These are phyloP conservation scores for Dexiosoma caninum DNA, from an alignment of 2,888 invertebrate genomes.

Conservation along the genomic window DNA sequence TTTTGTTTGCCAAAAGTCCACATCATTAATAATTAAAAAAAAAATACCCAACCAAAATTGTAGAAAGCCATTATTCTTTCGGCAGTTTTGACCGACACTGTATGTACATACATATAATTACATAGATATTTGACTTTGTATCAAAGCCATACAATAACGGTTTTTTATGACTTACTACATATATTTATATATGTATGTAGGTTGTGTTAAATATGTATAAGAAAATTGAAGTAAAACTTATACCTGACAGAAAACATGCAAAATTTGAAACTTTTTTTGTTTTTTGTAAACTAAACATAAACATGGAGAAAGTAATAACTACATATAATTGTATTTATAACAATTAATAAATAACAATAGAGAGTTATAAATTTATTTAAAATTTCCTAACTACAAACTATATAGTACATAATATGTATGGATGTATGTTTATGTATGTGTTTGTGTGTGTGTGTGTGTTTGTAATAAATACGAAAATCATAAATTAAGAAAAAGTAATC, in stretches of 20 bases:
- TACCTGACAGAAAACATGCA: background rate
- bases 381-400: constrained; percentile 54
- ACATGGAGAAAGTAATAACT: background rate
- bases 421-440: background rate
- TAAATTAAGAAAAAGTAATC: background rate
- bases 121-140: no score
- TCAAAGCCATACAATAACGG: no score
- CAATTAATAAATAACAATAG: constrained; percentile 35
- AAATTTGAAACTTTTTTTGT: background rate
- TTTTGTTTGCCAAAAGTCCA: no score
- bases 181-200: no score
- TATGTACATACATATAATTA: no score
- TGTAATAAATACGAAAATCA: constrained; percentile 6
- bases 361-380: constrained; percentile 24
- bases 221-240: background rate
- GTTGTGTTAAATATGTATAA: background rate
- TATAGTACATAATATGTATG: no score
- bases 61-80: no score
- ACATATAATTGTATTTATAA: constrained; percentile 40
- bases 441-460: background rate
- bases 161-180: no score
- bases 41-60: no score
- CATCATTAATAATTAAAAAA: no score
- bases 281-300: background rate
- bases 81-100: no score